Base-by-base conservation (phyloP, 92 coral and sea anemone species). In the Parazoanthus swiftii region DNA sequence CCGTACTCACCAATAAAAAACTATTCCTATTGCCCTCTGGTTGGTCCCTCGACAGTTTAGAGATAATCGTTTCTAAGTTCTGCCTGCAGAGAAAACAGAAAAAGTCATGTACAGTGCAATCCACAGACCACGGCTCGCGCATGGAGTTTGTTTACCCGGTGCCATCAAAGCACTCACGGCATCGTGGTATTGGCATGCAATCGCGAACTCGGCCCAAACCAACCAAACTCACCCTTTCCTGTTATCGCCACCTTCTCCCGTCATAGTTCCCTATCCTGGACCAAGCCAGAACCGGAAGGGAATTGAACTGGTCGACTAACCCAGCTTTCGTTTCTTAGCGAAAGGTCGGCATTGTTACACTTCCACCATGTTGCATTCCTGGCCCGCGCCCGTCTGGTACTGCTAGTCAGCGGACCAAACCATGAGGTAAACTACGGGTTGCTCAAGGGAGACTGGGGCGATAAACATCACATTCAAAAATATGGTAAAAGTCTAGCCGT, bases 21-120 rank as follows among this genome's bases (percentile, higher is more conserved):
- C 95, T 95, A 88, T 93, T 93, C 26, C 97, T 94, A 59, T 89
- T 90, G 38, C 95, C 98, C 89, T 96, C 90, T 89, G 98, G 98
- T 80, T 97, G 96, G 76, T 97, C 99, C 79, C 92, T 97, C 20
- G 99, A 93, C 77, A 97, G 94, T 91, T 97, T 97, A 80, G 99
- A 97, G 80, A 97, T 94, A 8, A 97, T 97, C 76, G 98, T 97
- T 86, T 97, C 99, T 71, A 97, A 88, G 91, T 97, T 97, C 86
- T 97, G 99, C 84, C 99, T 97, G 85, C 43, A 77, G 74, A 91
- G 67, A 42, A 89, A 89, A 78, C 72, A 88, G 63, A 85, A 89
- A 89, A 29, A 29, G 85, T 39, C 73, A 86, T 66, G 87, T 71
- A 80, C 76, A 54, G 79, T 44, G 78, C 76, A 65, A 4, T 83